Evolutionary conservation across 1,140 invertebrate genomes (phyloP).

Genomic region (Atta colombica): DNA sequence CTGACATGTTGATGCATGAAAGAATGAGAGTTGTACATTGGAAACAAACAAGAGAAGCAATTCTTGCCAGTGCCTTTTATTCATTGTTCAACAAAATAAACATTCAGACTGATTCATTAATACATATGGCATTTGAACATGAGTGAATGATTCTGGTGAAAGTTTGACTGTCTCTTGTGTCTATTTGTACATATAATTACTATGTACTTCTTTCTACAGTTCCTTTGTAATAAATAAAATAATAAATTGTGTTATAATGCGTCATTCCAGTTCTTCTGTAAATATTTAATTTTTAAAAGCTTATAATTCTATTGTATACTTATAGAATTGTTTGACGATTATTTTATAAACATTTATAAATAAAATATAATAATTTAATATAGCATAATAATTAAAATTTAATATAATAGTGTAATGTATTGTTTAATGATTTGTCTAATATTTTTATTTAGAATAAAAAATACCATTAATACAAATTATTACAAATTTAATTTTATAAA

Average conservation of each 20-base stretch:
- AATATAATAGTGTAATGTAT: too few species aligned
- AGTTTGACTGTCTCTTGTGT: slow-evolving; percentile 62
- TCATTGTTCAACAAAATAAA: slow-evolving; percentile 69
- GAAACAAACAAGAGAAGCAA: slow-evolving; percentile 60
- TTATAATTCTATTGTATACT: not conserved
- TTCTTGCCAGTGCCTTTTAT: slow-evolving; percentile 74
- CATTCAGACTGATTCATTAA: slow-evolving; percentile 61
- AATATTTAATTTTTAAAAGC: slow-evolving; percentile 8
- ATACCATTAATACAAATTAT: too few species aligned
- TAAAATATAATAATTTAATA: too few species aligned
- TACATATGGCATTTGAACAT: slow-evolving; percentile 52
- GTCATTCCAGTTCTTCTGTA: slow-evolving; percentile 8
- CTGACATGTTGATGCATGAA: slow-evolving; percentile 34
- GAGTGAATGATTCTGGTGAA: slow-evolving; percentile 66
- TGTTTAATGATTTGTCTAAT: not conserved
- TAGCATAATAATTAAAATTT: too few species aligned
- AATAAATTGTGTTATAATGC: slow-evolving; percentile 47
- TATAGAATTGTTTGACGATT: not conserved
- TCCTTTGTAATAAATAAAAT: slow-evolving; percentile 71
- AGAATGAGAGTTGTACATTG: slow-evolving; percentile 57
- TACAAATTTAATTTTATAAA: too few species aligned
- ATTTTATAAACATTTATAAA: too few species aligned
- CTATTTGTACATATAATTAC: slow-evolving; percentile 50
- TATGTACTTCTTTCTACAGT: slow-evolving; percentile 72
- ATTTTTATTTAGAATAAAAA: too few species aligned